A percentile compares a stretch with the other conserved stretches of the same genome.
Evolutionary conservation across 92 coral and sea anemone genomes (phyloP).

Genomic region (Siderastrea radians): DNA sequence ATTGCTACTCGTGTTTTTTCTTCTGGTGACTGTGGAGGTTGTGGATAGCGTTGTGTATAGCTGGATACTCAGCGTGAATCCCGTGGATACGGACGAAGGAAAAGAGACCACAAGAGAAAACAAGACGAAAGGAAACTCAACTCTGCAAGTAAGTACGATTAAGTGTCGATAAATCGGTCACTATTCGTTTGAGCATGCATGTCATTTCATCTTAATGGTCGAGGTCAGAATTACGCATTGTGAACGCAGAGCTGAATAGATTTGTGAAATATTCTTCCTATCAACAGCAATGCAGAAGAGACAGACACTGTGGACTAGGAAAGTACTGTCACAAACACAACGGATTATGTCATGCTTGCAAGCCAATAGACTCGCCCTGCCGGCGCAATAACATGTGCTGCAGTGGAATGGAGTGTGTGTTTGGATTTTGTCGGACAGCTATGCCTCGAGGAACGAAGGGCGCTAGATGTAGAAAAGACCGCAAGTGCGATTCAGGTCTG

Average conservation of each 20-base stretch:
- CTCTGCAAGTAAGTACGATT: conserved; percentile 29
- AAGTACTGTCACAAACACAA: conserved; percentile 92
- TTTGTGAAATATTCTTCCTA: background rate
- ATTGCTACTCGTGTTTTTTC: conserved; percentile 42
- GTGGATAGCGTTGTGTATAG: conserved; percentile 88
- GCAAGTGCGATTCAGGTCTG: conserved; percentile 84
- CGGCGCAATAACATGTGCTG: conserved; percentile 94
- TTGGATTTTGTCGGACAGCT: conserved; percentile 86
- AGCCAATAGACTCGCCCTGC: conserved; percentile 76
- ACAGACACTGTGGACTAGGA: conserved; percentile 86
- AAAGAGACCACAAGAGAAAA: conserved; percentile 14
- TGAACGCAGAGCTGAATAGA: background rate
- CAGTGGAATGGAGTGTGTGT: conserved; percentile 92
- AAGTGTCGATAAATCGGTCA: background rate
- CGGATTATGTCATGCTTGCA: conserved; percentile 91
- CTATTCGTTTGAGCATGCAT: background rate
- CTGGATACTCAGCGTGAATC: conserved; percentile 83
- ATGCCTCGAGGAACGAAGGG: conserved; percentile 75
- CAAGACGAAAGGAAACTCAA: conserved; percentile 39
- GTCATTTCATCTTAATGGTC: background rate
- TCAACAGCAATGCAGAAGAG: conserved; percentile 78
- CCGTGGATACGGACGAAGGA: conserved; percentile 52
- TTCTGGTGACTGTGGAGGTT: conserved; percentile 56
- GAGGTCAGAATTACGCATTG: background rate
- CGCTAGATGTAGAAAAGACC: conserved; percentile 85